These are phyloP conservation scores for Sminthurides aquaticus DNA, from an alignment of 2,888 invertebrate species.

Conservation along the genomic window DNA sequence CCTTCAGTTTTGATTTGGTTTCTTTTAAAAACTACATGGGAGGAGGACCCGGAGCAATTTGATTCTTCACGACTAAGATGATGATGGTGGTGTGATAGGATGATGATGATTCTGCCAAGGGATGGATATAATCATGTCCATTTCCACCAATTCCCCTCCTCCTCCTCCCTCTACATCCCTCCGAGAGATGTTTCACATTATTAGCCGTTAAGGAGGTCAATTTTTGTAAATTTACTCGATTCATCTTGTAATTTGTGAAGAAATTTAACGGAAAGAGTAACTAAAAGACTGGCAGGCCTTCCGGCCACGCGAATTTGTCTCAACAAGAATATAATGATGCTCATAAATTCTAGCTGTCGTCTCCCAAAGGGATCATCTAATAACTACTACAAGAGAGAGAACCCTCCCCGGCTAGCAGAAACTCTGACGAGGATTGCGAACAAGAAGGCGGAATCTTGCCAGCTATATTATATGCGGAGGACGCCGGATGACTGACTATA, in stretches of 20 bases:
- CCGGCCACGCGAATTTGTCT: conserved; percentile 17
- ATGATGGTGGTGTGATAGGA: conserved; percentile 7
- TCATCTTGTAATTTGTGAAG: conserved; percentile 23
- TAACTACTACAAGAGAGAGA: not conserved
- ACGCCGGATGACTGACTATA: too few relatives aligned
- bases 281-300: conserved; percentile 2
- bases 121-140: not conserved
- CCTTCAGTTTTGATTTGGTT: not conserved
- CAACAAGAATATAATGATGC: conserved; percentile 8
- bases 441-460: too few relatives aligned
- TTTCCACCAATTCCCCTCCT: not conserved
- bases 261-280: not conserved
- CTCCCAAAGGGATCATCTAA: not conserved
- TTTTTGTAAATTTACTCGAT: conserved; percentile 19
- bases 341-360: conserved; percentile 12
- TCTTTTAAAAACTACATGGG: not conserved
- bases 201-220: conserved; percentile 16
- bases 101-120: not conserved
- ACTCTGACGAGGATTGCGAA: too few relatives aligned
- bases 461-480: too few relatives aligned
- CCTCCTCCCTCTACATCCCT: too few relatives aligned
- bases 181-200: not conserved
- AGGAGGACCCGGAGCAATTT: conserved; percentile 19
- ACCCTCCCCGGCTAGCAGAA: not conserved
- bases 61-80: conserved; percentile 10